These are phyloP conservation scores for Cyanoramphus novaezelandiae DNA, from an alignment of 2,113 vertebrate genomes.

Conservation along the genomic window DNA sequence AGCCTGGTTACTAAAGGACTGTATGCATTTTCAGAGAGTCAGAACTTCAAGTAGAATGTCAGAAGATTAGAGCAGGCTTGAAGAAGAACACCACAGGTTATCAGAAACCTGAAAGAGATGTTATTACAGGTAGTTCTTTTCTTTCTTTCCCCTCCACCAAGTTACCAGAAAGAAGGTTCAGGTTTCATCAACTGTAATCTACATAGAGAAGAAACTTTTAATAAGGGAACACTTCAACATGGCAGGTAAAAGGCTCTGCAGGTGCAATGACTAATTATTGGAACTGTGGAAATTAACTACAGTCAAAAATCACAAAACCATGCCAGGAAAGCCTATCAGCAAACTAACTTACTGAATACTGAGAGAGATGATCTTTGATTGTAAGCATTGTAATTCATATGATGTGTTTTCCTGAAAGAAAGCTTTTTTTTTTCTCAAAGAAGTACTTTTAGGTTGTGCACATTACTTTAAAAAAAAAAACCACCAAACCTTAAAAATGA, in stretches of 20 bases:
- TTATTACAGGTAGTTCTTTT: not conserved
- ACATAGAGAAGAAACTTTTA: not conserved
- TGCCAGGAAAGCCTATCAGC: not conserved
- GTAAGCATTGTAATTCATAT: accelerated
- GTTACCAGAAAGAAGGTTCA: not conserved
- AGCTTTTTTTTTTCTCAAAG: not conserved
- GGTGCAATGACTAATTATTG: not conserved
- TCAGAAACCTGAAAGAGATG: not conserved
- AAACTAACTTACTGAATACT: not conserved
- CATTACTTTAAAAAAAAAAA: not conserved
- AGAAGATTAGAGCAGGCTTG: not conserved
- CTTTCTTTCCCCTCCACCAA: not conserved
- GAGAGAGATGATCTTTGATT: not conserved
- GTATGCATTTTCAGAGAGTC: not conserved
- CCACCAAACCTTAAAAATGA: not conserved
- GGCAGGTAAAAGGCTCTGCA: not conserved
- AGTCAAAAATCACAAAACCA: not conserved
- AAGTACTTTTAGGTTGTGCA: not conserved
- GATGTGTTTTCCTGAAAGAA: not conserved
- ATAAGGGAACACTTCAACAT: not conserved
- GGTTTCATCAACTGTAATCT: not conserved
- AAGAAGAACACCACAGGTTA: not conserved
- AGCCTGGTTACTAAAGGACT: not conserved
- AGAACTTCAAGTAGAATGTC: not conserved
- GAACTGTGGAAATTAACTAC: not conserved